Conservation (phyloP, 1,140 invertebrate genomes). For the Diabrotica virgifera region DNA sequence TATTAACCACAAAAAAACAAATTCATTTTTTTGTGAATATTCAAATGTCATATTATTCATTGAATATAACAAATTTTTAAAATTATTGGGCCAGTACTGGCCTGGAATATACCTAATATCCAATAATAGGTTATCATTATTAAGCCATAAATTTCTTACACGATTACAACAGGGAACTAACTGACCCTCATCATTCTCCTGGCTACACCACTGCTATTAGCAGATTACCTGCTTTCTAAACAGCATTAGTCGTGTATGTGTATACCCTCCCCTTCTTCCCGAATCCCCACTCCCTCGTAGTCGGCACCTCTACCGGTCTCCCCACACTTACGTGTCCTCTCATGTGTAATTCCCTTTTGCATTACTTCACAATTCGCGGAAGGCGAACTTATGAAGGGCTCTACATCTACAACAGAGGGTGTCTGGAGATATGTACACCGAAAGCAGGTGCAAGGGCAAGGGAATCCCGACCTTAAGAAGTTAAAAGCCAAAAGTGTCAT, state of each 20-base stretch:
- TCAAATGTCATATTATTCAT: too few species aligned
- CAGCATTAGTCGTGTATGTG: constrained; percentile 26
- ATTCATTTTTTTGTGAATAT: too few species aligned
- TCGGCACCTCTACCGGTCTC: constrained; percentile 1
- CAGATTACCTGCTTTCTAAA: constrained; percentile 33
- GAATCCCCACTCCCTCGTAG: background rate
- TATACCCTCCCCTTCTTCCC: constrained; percentile 5
- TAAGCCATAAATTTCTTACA: too few species aligned
- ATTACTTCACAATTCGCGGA: background rate
- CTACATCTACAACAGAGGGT: background rate
- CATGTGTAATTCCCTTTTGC: constrained; percentile 17
- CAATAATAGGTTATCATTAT: too few species aligned
- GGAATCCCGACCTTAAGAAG: background rate
- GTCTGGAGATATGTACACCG: background rate
- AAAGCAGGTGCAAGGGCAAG: background rate
- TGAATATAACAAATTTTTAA: too few species aligned
- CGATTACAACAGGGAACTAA: too few species aligned
- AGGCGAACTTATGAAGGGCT: background rate
- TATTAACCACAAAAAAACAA: too few species aligned
- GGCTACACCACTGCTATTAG: constrained; percentile 14
- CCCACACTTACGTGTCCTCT: constrained; percentile 10
- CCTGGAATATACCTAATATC: too few species aligned
- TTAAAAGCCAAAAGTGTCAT: background rate
- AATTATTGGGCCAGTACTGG: too few species aligned
- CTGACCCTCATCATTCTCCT: constrained; percentile 33